Percentiles rank a stretch among this genome's conserved stretches.
phyloP scores from a whole-genome alignment of 1,140 invertebrate genomes.

The Muscidifurax raptorellus region DNA sequence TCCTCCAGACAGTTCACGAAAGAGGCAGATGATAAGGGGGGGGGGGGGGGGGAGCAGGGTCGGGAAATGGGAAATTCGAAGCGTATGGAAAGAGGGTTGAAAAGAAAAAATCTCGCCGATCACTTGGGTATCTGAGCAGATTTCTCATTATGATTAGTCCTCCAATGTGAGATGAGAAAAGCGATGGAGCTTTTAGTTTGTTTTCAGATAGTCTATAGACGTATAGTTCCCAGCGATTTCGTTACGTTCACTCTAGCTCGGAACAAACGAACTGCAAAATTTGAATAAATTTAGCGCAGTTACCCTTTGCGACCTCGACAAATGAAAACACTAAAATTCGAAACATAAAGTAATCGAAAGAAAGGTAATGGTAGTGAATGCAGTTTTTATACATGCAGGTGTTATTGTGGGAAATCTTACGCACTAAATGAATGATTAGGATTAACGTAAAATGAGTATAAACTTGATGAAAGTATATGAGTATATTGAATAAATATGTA shows the following conservation, averaged over 20 bases:
- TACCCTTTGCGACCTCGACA: neutral
- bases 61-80: slow-evolving; percentile 42
- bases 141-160: slow-evolving; percentile 6
- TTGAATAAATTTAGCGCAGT: neutral
- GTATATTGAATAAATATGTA: slow-evolving; percentile 31
- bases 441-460: slow-evolving; percentile 63
- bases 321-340: slow-evolving; percentile 28
- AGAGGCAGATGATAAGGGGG: slow-evolving; percentile 73
- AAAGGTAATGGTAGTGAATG: neutral
- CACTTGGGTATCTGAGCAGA: slow-evolving; percentile 18
- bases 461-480: slow-evolving; percentile 54
- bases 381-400: slow-evolving; percentile 54
- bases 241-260: neutral
- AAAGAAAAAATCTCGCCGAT: neutral
- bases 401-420: slow-evolving; percentile 59
- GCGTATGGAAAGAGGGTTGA: neutral
- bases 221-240: neutral
- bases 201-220: neutral
- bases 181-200: too few species aligned
- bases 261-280: neutral
- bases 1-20: slow-evolving; percentile 77
- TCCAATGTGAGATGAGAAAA: too few species aligned
- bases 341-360: slow-evolving; percentile 39
- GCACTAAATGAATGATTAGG: slow-evolving; percentile 63
- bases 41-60: slow-evolving; percentile 51